Evolutionary conservation across 2,888 invertebrate species (phyloP), one percentile per base, ranked within the genome.

Genomic region (Macaria liturata): DNA sequence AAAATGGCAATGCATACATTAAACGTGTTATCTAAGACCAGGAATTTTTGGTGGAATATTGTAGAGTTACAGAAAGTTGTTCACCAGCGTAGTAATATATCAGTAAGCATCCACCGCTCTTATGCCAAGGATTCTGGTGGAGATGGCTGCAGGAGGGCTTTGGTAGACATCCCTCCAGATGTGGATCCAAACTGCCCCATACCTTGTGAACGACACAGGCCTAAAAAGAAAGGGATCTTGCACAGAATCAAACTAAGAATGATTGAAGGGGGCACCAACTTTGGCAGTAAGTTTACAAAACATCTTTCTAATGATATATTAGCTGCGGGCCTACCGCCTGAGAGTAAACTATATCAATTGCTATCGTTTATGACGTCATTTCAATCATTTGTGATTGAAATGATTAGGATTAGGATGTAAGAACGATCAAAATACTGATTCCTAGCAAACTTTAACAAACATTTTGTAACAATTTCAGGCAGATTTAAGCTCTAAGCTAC

Each of bases 221-320:
- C 81, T 31, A 81, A 82, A 62, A 84, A 83, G 54, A 59, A 69
- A 46, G 83, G 88, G 0, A 83, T 91, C 45, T 66, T 91, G 6
- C 88, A 88, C 60, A 84, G 67, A 65, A 88, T 91, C 32, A 89
- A 88, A 69, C 59, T 91, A 52, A 84, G 67, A 67, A 69, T 91
- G 6, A 70, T 86, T 31, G 88, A 91, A 65, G 91, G 91, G 30
- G 90, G 91, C 54, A 82, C 88, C 1, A 91, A 91, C 64, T 91
- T 91, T 74, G 89, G 89, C 66, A 88, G 91, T 90, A 70, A 84
- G 88, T 74, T 31, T 49, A 3, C 9, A 9, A 4, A 37, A 37
- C 20, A 20, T 20, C 20, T 20, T 2, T 20, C 20, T 20, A 20
- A 20, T 20, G 20, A 20, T 20, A 20, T 20, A 20, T 20, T 20